phyloP scores from a whole-genome alignment of 2,113 vertebrate genomes.

The Boulengeromyrus knoepffleri region DNA sequence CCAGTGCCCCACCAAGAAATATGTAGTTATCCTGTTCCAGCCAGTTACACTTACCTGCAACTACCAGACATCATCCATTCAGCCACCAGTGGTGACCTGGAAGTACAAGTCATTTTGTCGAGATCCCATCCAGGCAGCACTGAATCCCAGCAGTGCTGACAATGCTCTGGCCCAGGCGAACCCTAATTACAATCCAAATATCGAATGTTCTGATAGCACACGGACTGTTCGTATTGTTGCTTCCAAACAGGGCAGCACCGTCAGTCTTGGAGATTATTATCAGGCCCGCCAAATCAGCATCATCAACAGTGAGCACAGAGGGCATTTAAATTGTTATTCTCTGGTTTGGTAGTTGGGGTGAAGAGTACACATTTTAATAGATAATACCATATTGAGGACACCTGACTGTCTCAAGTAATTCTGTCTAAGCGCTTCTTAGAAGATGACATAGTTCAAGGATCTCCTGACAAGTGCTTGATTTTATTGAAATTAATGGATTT shows the following conservation, averaged over 20 bases:
- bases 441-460: neutral
- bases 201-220: constrained; percentile 69
- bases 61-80: constrained; percentile 49
- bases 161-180: constrained; percentile 65
- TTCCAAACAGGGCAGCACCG: constrained; percentile 64
- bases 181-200: constrained; percentile 74
- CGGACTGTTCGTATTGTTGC: constrained; percentile 74
- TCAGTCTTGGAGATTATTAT: constrained; percentile 66
- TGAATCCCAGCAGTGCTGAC: constrained; percentile 68
- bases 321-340: neutral
- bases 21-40: constrained; percentile 79
- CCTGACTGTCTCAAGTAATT: neutral
- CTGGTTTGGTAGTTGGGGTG: neutral
- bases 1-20: constrained; percentile 46
- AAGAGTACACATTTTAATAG: neutral
- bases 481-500: neutral
- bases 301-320: constrained; percentile 54
- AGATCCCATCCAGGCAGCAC: constrained; percentile 71
- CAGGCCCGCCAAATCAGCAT: constrained; percentile 76
- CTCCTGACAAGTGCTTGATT: neutral
- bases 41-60: constrained; percentile 70
- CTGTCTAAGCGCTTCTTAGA: neutral
- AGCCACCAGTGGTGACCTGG: constrained; percentile 66
- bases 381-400: neutral
- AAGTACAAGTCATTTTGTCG: constrained; percentile 81